Conservation (phyloP, 37 sponge, comb jelly and placozoan species). For the Petrosia ficiformis region DNA sequence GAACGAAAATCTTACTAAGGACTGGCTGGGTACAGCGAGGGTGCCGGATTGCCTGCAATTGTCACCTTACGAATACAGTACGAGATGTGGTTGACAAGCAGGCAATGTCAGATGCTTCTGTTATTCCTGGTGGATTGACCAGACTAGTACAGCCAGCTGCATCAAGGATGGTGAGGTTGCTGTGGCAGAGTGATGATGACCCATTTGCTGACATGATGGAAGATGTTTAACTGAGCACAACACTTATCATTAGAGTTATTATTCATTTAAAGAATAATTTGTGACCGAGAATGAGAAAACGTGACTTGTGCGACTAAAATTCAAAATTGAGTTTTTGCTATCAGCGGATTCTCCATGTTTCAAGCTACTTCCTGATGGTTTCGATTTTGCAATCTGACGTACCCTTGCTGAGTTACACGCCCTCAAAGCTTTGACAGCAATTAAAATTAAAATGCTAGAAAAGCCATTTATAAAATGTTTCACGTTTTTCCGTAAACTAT, state of each 20-base stretch:
- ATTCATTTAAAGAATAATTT: conserved; percentile 1
- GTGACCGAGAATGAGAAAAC: not conserved
- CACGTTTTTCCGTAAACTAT: not conserved
- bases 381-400: no score
- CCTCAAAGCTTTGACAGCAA: no score
- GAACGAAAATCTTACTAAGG: conserved; percentile 52
- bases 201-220: conserved; percentile 11
- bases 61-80: conserved; percentile 28
- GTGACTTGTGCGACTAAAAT: no score
- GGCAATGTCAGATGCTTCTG: conserved; percentile 17
- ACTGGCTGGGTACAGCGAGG: conserved; percentile 44
- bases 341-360: no score
- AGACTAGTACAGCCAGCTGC: conserved; percentile 43
- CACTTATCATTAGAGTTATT: no score
- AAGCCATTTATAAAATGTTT: no score
- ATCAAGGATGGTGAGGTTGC: conserved; percentile 44
- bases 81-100: not conserved
- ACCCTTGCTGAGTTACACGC: no score
- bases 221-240: no score
- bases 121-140: conserved; percentile 62
- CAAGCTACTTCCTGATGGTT: no score
- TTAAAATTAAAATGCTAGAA: no score
- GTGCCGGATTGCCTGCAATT: conserved; percentile 66
- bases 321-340: no score
- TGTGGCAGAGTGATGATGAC: conserved; percentile 10